Conservation (phyloP, 2,888 invertebrate genomes). For the Leucophenga maculata region DNA sequence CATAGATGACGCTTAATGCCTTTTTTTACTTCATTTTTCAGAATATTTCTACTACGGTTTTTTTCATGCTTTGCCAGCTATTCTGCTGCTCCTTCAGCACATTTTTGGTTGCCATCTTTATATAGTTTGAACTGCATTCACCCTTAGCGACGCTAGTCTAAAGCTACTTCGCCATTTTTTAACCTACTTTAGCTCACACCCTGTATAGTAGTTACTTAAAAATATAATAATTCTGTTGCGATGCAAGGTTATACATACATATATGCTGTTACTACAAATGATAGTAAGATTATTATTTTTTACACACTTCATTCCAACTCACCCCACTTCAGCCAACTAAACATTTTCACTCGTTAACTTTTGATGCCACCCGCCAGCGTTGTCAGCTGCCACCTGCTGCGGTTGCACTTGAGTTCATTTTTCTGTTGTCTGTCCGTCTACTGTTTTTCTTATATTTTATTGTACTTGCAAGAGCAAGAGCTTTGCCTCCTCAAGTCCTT, state of each 20-base stretch:
- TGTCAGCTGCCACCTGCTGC: slow-evolving; percentile 59
- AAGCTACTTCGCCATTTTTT: no score
- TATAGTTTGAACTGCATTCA: no score
- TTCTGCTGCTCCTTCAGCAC: no score
- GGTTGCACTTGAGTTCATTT: slow-evolving; percentile 63
- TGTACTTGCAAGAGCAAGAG: background rate
- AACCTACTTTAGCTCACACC: no score
- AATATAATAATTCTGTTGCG: background rate
- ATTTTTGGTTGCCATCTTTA: no score
- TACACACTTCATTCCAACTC: slow-evolving; percentile 3
- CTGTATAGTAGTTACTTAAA: background rate
- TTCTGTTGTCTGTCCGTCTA: slow-evolving; percentile 31
- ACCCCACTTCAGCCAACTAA: background rate
- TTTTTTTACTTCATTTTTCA: no score
- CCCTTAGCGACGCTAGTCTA: no score
- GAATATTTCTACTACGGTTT: no score
- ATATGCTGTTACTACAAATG: background rate
- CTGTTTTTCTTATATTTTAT: background rate
- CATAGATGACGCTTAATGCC: no score
- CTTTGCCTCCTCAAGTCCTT: background rate
- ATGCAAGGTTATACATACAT: slow-evolving; percentile 22
- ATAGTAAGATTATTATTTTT: background rate
- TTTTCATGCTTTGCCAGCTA: no score
- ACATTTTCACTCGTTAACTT: no score
- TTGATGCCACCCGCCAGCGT: background rate